These are phyloP conservation scores for Otocyon megalotis DNA, from an alignment of 2,113 vertebrate species.

Conservation along the genomic window DNA sequence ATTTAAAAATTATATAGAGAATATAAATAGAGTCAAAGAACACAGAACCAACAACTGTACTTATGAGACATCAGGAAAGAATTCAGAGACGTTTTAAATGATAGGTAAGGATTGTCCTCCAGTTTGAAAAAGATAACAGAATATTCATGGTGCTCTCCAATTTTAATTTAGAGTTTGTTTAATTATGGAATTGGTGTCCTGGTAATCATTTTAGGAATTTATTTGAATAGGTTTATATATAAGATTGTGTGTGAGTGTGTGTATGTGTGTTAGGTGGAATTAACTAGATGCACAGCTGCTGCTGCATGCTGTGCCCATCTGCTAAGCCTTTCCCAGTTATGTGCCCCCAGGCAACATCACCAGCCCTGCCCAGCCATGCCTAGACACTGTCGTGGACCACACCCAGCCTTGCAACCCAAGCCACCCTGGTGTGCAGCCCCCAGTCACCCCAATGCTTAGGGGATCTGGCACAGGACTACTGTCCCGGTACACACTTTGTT, in stretches of 20 bases:
- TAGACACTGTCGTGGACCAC: neutral
- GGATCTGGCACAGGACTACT: neutral
- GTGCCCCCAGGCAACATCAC: neutral
- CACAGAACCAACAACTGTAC: neutral
- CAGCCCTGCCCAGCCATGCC: neutral
- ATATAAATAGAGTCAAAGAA: neutral
- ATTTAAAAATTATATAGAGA: conserved; percentile 17
- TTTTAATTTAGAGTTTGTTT: conserved; percentile 49
- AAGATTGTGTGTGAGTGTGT: neutral
- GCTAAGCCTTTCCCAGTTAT: neutral
- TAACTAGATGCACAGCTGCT: neutral
- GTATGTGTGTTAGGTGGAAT: neutral
- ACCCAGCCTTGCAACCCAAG: neutral
- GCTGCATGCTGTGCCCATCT: neutral
- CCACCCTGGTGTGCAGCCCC: neutral
- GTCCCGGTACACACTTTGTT: neutral
- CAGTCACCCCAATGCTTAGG: neutral
- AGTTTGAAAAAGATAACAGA: neutral
- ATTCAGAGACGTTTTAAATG: neutral
- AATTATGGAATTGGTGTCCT: neutral
- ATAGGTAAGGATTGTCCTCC: neutral
- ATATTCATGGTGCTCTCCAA: neutral
- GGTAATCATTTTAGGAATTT: neutral
- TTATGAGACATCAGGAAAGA: neutral
- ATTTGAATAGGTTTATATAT: neutral